Conservation (phyloP, 2,797 vertebrate species). For the Enteromius anoplus region DNA sequence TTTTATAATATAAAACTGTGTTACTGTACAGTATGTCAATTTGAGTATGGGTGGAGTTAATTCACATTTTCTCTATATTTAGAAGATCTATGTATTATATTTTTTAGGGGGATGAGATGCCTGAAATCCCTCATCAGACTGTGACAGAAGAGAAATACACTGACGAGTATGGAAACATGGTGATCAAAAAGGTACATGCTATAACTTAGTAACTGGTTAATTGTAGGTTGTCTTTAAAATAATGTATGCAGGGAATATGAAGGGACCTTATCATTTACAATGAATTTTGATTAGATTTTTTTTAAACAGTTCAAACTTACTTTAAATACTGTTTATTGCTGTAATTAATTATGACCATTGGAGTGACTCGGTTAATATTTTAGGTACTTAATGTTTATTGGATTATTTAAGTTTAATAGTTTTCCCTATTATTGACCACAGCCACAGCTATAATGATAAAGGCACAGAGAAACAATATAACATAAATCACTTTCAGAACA, state of each 20-base stretch:
- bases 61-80: neutral
- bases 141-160: conserved; percentile 93
- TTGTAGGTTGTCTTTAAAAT: neutral
- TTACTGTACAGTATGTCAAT: neutral
- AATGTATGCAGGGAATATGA: neutral
- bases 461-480: neutral
- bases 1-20: neutral
- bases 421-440: neutral
- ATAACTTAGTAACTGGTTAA: neutral
- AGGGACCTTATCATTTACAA: neutral
- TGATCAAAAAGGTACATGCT: conserved; percentile 89
- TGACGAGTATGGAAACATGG: conserved; percentile 90
- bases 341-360: neutral
- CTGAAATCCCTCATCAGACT: conserved; percentile 86
- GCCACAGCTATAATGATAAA: neutral
- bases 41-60: neutral
- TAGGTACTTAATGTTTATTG: neutral
- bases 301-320: neutral
- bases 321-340: neutral
- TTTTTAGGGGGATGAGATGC: conserved; percentile 87
- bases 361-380: neutral
- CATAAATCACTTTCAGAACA: neutral
- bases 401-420: neutral
- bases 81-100: neutral
- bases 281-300: neutral